Evolutionary conservation across 2,888 invertebrate genomes (phyloP).

Genomic region (Schizaphis graminum): DNA sequence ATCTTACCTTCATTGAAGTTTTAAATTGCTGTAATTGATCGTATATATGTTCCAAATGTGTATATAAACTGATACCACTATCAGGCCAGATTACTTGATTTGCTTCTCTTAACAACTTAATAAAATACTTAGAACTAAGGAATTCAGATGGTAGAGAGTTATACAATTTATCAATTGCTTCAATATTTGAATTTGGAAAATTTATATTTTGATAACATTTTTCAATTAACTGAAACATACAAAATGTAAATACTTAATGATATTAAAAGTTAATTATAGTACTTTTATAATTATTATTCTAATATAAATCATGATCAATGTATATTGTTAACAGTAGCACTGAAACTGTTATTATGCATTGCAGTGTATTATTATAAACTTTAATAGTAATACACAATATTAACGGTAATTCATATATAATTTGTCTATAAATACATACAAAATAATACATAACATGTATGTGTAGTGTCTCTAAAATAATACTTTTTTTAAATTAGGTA

Average conservation of each 20-base stretch:
- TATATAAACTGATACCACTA: background rate
- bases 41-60: slow-evolving; percentile 37
- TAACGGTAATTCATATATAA: background rate
- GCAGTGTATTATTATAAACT: background rate
- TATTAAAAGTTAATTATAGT: background rate
- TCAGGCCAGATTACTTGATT: slow-evolving; percentile 56
- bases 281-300: background rate
- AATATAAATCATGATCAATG: background rate
- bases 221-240: slow-evolving; percentile 50
- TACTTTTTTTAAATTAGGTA: too few species aligned
- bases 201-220: slow-evolving; percentile 50
- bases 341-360: background rate
- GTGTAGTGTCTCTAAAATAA: too few species aligned
- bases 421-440: too few species aligned
- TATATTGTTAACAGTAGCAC: background rate
- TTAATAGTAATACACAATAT: background rate
- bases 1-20: slow-evolving; percentile 34
- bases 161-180: slow-evolving; percentile 43
- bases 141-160: slow-evolving; percentile 49
- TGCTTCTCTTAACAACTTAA: slow-evolving; percentile 36
- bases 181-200: slow-evolving; percentile 57
- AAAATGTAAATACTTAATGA: background rate
- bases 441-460: too few species aligned
- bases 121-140: slow-evolving; percentile 31
- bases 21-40: slow-evolving; percentile 48